Base-by-base conservation (phyloP, 1,140 invertebrate genomes). In the Penaeus vannamei region DNA sequence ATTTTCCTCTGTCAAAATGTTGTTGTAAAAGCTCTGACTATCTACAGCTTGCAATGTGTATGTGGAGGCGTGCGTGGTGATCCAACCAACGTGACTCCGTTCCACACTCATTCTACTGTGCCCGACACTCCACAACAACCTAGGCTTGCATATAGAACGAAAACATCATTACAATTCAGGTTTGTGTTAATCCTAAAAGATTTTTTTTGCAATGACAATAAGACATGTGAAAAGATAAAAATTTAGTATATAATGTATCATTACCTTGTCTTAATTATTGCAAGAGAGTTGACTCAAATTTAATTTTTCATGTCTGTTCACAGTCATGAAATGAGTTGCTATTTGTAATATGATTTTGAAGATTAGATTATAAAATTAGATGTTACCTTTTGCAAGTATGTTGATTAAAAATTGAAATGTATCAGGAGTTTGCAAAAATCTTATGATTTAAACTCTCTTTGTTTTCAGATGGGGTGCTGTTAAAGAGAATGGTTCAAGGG, bases 401-500 rank as follows among this genome's bases (percentile, higher is more conserved):
- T 83, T 5, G 42, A 46, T 46, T 14, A 53, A 53, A 53, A 53
- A 53, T 3, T 46, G 0, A 53, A 53, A 53, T 53, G 14, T 53
- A 42, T 53, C 17, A 53, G 14, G 53, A 10, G 53, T 53, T 53
- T 1, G 53, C 14, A 53, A 5, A 72, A 26, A 26, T 72, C 66
- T 1, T 14, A 72, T 5, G 66, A 72, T 26, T 72, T 8, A 2
- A 17, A 1, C n/a, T 23, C 32, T 32, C 32, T 76, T 20, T 7
- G 60, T 59, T 91, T 92, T 95, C 90, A 94, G 95, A 79, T 96
- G 96, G 95, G 94, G 94, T 92, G 94, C 95, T 53, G 94, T 96
- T 3, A 93, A 93, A 90, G 96, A 97, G 91, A 97, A 98, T 93
- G 97, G 97, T 0, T 94, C 96, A 17, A 95, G 95, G 91, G 95